Conservation (phyloP, 2,113 vertebrate genomes). For the Labeo catla region DNA sequence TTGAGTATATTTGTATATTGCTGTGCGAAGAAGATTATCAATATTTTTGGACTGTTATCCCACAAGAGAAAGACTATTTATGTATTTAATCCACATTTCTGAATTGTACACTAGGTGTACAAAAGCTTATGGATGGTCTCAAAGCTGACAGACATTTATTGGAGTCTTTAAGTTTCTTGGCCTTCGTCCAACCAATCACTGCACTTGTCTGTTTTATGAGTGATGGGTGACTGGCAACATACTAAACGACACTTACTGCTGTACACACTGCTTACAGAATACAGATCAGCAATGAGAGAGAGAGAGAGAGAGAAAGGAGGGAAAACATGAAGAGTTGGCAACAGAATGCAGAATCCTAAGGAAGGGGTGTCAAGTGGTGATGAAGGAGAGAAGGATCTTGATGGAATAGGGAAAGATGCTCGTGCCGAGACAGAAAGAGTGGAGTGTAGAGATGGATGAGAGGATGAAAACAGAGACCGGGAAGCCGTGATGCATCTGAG, state of each 20-base stretch:
- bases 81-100: not conserved
- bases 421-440: not conserved
- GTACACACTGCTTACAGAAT: slow-evolving; percentile 39
- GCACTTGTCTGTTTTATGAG: slow-evolving; percentile 5
- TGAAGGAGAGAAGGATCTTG: not conserved
- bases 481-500: not conserved
- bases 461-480: slow-evolving; percentile 6
- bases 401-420: not conserved
- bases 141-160: not conserved
- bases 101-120: not conserved
- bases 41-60: not conserved
- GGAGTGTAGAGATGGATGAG: slow-evolving; percentile 9
- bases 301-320: not conserved
- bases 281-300: slow-evolving; percentile 17
- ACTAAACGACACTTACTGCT: slow-evolving; percentile 16
- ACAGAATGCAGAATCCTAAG: not conserved
- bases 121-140: not conserved
- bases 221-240: slow-evolving; percentile 17
- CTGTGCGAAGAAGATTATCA: not conserved
- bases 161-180: slow-evolving; percentile 8
- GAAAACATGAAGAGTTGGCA: slow-evolving; percentile 6
- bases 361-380: slow-evolving; percentile 1
- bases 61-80: not conserved
- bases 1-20: not conserved
- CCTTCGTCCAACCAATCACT: slow-evolving; percentile 15